phyloP scores from a whole-genome alignment of 2,797 vertebrate species.

The Falco berigora region DNA sequence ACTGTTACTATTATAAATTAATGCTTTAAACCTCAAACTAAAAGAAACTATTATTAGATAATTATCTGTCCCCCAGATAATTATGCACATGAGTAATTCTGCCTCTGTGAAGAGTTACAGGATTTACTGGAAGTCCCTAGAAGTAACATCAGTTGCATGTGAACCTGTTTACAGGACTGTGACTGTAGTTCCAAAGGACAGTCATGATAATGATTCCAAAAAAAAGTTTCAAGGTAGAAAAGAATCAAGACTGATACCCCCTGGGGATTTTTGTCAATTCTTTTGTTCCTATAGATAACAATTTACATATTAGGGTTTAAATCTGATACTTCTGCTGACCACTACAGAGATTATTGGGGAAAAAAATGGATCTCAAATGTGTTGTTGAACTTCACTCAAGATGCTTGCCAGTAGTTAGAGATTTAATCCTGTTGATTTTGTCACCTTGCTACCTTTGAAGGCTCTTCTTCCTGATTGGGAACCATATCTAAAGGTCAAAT shows the following conservation, averaged over 20 bases:
- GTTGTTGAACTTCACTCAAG: background rate
- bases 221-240: background rate
- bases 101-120: background rate
- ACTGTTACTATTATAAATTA: background rate
- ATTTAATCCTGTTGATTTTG: background rate
- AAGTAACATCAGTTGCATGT: background rate
- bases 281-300: background rate
- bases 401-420: background rate
- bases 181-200: background rate
- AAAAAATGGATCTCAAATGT: background rate
- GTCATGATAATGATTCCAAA: background rate
- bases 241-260: background rate
- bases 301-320: background rate
- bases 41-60: slow-evolving; percentile 7
- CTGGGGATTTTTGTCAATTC: background rate
- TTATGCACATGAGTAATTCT: slow-evolving; percentile 27
- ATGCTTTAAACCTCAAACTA: slow-evolving; percentile 1
- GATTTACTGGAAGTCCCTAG: background rate
- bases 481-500: background rate
- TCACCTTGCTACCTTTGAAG: background rate
- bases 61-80: slow-evolving; percentile 7
- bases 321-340: rapidly evolving
- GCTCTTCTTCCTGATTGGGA: background rate
- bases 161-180: background rate
- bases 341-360: background rate